Percentiles rank a stretch among this genome's conserved stretches.
Evolutionary conservation across 2,888 invertebrate species (phyloP).

Genomic region (Melieria omissa): DNA sequence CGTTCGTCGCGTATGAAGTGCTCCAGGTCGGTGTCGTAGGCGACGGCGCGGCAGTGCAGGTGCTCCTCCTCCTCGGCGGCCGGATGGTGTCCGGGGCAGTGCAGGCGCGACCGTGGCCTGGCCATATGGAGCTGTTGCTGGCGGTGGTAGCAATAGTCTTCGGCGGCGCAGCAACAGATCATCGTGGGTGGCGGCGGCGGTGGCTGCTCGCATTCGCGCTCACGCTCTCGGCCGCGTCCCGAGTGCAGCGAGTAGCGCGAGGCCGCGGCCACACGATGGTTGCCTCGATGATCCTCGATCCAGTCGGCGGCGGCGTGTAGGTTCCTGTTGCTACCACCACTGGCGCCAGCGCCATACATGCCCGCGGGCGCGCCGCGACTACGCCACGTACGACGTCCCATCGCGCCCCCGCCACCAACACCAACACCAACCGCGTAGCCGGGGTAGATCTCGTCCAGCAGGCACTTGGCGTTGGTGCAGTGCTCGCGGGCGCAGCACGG

Average conservation of each 20-base stretch:
- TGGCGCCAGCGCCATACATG: conserved; percentile 52
- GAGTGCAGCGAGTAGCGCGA: conserved; percentile 49
- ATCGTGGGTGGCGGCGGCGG: conserved; percentile 50
- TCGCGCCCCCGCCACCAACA: conserved; percentile 17
- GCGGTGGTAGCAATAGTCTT: conserved; percentile 64
- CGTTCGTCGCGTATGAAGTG: conserved; percentile 65
- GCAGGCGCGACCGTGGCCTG: conserved; percentile 48
- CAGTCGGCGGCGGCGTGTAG: conserved; percentile 59
- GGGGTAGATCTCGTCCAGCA: conserved; percentile 63
- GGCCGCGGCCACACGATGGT: conserved; percentile 51
- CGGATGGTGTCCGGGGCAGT: conserved; percentile 60
- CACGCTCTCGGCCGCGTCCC: conserved; percentile 31
- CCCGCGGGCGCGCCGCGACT: conserved; percentile 46
- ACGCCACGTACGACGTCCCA: conserved; percentile 48
- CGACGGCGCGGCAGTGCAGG: conserved; percentile 56
- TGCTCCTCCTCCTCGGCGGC: conserved; percentile 65
- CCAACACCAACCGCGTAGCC: conserved; percentile 44
- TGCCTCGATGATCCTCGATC: conserved; percentile 58
- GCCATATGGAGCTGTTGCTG: conserved; percentile 51
- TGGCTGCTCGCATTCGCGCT: conserved; percentile 45
- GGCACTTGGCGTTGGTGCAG: conserved; percentile 64
- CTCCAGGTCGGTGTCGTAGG: conserved; percentile 62
- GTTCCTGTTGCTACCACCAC: conserved; percentile 59
- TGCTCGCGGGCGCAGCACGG: conserved; percentile 62
- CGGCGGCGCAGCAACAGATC: conserved; percentile 62